These are phyloP conservation scores for Polydrusus cervinus DNA, from an alignment of 2,888 invertebrate genomes.

Conservation along the genomic window DNA sequence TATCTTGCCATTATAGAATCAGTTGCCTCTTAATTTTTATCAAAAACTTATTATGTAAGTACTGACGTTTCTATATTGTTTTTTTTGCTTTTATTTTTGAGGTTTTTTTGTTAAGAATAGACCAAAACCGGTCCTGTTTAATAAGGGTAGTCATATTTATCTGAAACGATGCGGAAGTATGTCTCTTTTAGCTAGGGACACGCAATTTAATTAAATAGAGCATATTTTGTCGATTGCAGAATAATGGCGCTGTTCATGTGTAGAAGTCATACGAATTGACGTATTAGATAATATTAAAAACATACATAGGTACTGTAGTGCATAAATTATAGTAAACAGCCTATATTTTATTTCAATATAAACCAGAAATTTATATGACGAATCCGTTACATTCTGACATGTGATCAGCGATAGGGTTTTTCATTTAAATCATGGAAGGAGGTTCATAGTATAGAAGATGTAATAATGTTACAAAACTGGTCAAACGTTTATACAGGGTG, in stretches of 20 bases:
- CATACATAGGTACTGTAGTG: not conserved
- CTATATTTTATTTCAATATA: not conserved
- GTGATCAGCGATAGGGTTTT: no score
- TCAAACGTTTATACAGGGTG: no score
- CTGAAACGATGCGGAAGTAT: constrained; percentile 43
- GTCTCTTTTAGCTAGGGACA: constrained; percentile 37
- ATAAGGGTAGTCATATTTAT: constrained; percentile 41
- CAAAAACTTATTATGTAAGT: no score
- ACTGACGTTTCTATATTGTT: no score
- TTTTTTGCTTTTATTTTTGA: not conserved
- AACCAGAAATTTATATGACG: no score
- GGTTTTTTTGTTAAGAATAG: not conserved
- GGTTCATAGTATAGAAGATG: no score
- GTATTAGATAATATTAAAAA: constrained; percentile 19
- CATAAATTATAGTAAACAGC: constrained; percentile 1
- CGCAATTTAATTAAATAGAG: constrained; percentile 46
- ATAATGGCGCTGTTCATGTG: constrained; percentile 32
- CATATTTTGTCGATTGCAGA: constrained; percentile 43
- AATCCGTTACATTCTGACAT: no score
- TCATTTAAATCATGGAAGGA: no score
- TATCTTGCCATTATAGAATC: no score
- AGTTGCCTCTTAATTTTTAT: no score
- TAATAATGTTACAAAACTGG: no score
- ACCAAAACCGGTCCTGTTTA: constrained; percentile 30
- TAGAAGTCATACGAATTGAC: constrained; percentile 25